Evolutionary conservation across 2,888 invertebrate species (phyloP), one percentile per base, ranked within the genome.

Genomic region (Drosophila nigritarsus): DNA sequence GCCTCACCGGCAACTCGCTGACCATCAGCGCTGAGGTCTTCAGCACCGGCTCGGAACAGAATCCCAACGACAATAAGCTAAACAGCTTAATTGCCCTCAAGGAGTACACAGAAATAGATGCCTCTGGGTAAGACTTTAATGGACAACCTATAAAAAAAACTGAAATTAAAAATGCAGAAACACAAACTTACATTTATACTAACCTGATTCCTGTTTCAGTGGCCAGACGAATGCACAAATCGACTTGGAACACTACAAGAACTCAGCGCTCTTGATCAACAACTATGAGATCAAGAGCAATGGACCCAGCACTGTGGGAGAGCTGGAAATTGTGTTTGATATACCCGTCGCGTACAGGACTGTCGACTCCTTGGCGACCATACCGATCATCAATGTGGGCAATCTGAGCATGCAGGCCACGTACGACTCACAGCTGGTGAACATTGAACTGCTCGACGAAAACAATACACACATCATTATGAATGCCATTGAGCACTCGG

Each of bases 81-180:
- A 81, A 55, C 1, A 91, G 89, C 69, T 61, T 87, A 3, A 91
- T 93, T 32, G 68, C 87, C 3, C 74, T 93, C n/a, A 77, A 69
- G 42, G 92, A 93, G 72, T 91, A 85, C 67, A 93, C 93, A n/a
- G 91, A 92, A 78, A 90, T 93, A 34, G 93, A 93, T 83, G 91
- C 92, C 3, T 87, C 87, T 13, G 93, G 93, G 93, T 93, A 78
- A 87, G 90, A 50, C 42, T 29, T 5, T 24, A 27, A 24, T 20
- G 13, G n/a, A 20, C 11, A n/a, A 50, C 27, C 2, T 11, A 11
- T 29, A 18, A 49, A 18, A 13, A 9, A 49, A 18, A 13, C 11
- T 1, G 20, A 42, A 9, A 11, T n/a, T 42, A 7, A 20, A 45
- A 13, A 20, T 13, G 13, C 42, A 13, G 9, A 20, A 45, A 27